A percentile compares a stretch with the other conserved stretches of the same genome.
phyloP scores from a whole-genome alignment of 2,888 invertebrate genomes.

The Calameuta idolon region DNA sequence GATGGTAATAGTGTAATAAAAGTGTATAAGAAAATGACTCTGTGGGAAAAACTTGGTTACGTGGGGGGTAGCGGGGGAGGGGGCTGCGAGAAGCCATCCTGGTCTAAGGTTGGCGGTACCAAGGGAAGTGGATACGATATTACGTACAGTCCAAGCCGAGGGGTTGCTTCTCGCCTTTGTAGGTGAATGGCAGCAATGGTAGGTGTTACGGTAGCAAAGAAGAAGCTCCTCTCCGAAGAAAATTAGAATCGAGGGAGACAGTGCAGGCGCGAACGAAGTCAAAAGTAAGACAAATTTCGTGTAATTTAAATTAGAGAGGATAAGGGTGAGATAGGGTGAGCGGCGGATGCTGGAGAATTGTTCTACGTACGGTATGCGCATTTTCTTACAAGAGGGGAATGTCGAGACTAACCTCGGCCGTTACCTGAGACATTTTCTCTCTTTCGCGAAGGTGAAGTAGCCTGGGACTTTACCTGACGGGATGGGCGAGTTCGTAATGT shows the following conservation, averaged over 20 bases:
- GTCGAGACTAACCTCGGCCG: neutral
- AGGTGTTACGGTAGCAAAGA: slow-evolving; percentile 2
- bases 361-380: neutral
- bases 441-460: neutral
- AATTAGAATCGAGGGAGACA: slow-evolving; percentile 42
- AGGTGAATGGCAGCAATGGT: neutral
- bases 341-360: neutral
- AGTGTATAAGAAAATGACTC: slow-evolving; percentile 45
- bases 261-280: slow-evolving; percentile 34
- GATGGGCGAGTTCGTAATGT: neutral
- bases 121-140: slow-evolving; percentile 21
- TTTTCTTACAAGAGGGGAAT: neutral
- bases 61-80: too few relatives aligned
- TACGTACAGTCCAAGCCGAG: slow-evolving; percentile 15
- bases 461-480: neutral
- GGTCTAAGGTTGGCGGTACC: neutral
- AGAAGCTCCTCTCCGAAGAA: slow-evolving; percentile 20
- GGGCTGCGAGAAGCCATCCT: neutral
- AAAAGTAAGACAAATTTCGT: slow-evolving; percentile 53
- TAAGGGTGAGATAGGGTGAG: slow-evolving; percentile 14
- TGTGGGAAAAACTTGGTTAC: slow-evolving; percentile 13
- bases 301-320: slow-evolving; percentile 45
- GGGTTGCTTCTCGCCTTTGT: slow-evolving; percentile 1
- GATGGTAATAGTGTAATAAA: slow-evolving; percentile 52
- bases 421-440: neutral